phyloP scores from a whole-genome alignment of 2,113 vertebrate species.

The Muntiacus reevesi region DNA sequence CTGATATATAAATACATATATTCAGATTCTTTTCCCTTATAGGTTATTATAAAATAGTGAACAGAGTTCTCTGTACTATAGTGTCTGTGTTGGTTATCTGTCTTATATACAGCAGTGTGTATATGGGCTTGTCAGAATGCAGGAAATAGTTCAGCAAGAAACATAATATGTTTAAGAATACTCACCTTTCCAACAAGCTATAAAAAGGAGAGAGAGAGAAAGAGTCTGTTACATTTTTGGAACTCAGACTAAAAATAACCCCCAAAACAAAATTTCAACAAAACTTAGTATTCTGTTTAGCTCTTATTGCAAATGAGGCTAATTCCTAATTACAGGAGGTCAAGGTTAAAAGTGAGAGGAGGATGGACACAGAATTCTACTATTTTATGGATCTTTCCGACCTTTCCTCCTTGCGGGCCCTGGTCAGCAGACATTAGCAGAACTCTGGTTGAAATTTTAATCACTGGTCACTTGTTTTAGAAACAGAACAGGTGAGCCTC shows the following conservation, averaged over 20 bases:
- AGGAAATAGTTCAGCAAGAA: background rate
- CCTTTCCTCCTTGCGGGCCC: background rate
- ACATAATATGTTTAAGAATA: background rate
- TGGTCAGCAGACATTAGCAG: background rate
- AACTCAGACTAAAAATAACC: background rate
- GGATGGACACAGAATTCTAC: background rate
- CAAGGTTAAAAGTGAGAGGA: background rate
- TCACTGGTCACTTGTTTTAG: background rate
- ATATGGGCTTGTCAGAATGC: background rate
- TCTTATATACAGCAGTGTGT: background rate
- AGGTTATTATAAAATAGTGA: background rate
- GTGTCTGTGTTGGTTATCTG: background rate
- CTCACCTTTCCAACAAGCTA: slow-evolving; percentile 75
- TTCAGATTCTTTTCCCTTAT: background rate
- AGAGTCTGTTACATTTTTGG: slow-evolving; percentile 27
- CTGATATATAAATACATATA: background rate
- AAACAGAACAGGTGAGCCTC: background rate
- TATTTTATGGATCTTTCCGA: background rate
- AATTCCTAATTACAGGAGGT: background rate
- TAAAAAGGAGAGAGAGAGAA: slow-evolving; percentile 7
- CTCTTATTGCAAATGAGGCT: background rate
- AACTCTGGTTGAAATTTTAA: background rate
- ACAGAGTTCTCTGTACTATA: background rate
- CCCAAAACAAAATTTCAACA: background rate
- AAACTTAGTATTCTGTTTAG: background rate